Percentiles rank a stretch among this genome's conserved stretches.
These are phyloP conservation scores for Myodes glareolus DNA, from an alignment of 2,113 vertebrate species.

Conservation along the genomic window DNA sequence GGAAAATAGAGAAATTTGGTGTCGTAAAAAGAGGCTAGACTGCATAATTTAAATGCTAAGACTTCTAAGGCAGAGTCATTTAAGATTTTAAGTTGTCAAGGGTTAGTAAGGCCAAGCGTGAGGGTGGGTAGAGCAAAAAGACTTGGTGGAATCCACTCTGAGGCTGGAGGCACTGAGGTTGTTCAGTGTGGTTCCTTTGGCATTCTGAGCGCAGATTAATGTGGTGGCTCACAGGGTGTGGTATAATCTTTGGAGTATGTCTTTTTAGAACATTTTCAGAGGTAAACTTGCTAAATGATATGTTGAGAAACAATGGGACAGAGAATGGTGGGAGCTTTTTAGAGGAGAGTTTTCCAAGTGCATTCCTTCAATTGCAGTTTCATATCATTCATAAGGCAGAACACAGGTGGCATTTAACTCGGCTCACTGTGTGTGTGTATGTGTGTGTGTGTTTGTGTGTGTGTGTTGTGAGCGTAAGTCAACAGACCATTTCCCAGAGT, in stretches of 20 bases:
- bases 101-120: neutral
- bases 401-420: neutral
- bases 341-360: neutral
- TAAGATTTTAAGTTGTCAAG: neutral
- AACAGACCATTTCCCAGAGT: neutral
- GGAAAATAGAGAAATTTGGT: neutral
- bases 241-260: neutral
- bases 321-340: neutral
- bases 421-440: neutral
- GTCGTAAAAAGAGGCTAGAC: neutral
- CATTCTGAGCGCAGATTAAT: neutral
- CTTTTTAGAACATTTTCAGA: conserved; percentile 20
- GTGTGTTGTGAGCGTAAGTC: neutral
- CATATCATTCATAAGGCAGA: neutral
- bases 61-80: neutral
- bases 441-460: neutral
- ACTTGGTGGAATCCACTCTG: accelerated
- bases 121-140: accelerated
- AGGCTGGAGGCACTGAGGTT: neutral
- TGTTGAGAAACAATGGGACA: neutral
- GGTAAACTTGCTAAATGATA: neutral
- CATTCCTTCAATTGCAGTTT: neutral
- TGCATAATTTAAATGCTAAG: neutral
- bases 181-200: neutral
- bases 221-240: neutral